A percentile compares a stretch with the other conserved stretches of the same genome.
Evolutionary conservation across 2,888 invertebrate genomes (phyloP).

Genomic region (Ischnura elegans): DNA sequence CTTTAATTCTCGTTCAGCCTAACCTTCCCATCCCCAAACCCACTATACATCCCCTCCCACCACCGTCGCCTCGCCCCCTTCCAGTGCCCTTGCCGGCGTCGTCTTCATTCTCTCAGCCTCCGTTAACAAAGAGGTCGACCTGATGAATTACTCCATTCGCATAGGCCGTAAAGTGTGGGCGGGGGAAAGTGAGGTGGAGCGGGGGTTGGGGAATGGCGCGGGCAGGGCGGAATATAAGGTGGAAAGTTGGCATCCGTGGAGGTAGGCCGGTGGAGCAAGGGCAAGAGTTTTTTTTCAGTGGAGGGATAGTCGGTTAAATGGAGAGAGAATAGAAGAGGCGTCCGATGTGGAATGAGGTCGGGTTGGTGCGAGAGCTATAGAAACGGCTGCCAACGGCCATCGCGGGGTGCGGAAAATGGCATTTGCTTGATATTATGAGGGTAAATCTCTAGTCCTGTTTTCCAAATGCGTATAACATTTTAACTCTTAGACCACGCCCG

Average conservation of each 20-base stretch:
- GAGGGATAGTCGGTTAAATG: neutral
- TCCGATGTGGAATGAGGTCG: too few relatives aligned
- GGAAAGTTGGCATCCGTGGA: neutral
- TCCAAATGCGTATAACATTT: too few relatives aligned
- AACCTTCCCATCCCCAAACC: neutral
- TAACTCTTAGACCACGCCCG: too few relatives aligned
- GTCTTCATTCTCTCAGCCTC: constrained; percentile 54
- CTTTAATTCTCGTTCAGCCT: constrained; percentile 13
- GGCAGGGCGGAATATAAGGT: neutral
- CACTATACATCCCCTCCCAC: too few relatives aligned
- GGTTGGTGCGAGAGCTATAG: too few relatives aligned
- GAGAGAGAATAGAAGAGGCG: neutral
- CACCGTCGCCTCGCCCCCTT: neutral
- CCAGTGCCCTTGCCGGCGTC: neutral
- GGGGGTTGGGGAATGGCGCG: neutral
- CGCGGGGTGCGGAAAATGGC: too few relatives aligned
- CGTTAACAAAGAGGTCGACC: constrained; percentile 54
- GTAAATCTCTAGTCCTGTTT: too few relatives aligned
- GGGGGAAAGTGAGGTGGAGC: neutral
- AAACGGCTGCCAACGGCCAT: too few relatives aligned
- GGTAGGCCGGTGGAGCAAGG: neutral
- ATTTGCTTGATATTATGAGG: too few relatives aligned
- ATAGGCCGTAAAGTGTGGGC: constrained; percentile 45
- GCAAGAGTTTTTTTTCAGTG: neutral
- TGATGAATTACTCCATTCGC: constrained; percentile 59